phyloP scores from a whole-genome alignment of 1,140 invertebrate genomes.

The Aphis gossypii region DNA sequence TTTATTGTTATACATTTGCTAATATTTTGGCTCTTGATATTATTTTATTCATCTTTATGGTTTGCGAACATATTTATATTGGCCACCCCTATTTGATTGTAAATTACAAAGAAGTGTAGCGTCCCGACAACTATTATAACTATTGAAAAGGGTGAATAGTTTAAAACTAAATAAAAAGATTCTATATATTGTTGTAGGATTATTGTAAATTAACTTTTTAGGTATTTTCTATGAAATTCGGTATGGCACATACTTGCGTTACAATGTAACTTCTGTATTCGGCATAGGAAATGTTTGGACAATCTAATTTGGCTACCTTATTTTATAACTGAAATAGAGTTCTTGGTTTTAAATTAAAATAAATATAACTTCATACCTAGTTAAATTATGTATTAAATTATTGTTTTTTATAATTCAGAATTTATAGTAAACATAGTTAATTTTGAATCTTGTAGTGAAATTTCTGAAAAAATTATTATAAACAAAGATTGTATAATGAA shows the following conservation, averaged over 20 bases:
- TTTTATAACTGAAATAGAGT: background rate
- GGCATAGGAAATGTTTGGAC: background rate
- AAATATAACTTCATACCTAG: background rate
- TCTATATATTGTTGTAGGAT: background rate
- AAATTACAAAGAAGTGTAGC: background rate
- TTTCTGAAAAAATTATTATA: background rate
- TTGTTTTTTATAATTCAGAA: background rate
- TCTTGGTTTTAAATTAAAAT: background rate
- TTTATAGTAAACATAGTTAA: background rate
- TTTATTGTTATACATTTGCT: no score
- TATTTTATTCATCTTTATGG: no score
- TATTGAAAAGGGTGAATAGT: background rate
- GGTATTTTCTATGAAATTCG: background rate
- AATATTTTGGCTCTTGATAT: no score
- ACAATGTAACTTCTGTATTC: no score
- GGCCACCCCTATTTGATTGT: no score
- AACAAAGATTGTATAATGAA: background rate
- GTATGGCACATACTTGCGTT: no score
- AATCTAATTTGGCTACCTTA: no score
- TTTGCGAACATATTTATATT: no score
- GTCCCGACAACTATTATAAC: no score
- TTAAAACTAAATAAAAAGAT: background rate
- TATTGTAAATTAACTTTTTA: background rate
- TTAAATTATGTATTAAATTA: background rate
- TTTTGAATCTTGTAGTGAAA: background rate